These are phyloP conservation scores for Callosobruchus maculatus DNA, from an alignment of 2,888 invertebrate species.

Conservation along the genomic window DNA sequence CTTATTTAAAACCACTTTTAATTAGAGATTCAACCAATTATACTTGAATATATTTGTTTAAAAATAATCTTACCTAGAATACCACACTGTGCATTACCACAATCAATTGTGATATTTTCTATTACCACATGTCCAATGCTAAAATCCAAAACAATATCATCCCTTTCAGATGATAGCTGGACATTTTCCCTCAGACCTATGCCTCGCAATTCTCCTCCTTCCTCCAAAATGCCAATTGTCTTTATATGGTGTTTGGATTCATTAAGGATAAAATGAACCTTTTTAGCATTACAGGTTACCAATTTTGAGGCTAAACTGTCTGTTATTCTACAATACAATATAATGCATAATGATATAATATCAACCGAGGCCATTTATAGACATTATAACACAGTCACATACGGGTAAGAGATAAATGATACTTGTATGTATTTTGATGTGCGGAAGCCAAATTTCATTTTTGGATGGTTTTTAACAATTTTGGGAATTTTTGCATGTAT, in stretches of 20 bases:
- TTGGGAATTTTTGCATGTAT: no score
- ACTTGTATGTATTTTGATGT: no score
- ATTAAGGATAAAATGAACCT: slow-evolving; percentile 51
- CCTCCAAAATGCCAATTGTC: slow-evolving; percentile 53
- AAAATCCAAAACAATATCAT: slow-evolving; percentile 55
- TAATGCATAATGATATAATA: no score
- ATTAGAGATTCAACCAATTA: no score
- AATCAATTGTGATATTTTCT: slow-evolving; percentile 56
- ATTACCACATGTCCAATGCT: slow-evolving; percentile 51
- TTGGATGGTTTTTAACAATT: no score
- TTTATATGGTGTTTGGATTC: slow-evolving; percentile 52
- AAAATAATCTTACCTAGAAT: slow-evolving; percentile 37
- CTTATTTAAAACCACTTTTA: no score
- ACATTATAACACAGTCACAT: no score
- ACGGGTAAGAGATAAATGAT: no score
- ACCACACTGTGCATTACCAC: slow-evolving; percentile 53
- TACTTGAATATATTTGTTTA: no score
- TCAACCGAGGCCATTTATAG: no score
- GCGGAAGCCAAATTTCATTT: no score
- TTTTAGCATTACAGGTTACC: slow-evolving; percentile 46
- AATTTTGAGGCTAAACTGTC: slow-evolving; percentile 44
- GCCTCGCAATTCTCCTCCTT: slow-evolving; percentile 47
- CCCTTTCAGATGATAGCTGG: slow-evolving; percentile 47
- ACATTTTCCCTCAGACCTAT: slow-evolving; percentile 30
- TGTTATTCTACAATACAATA: background rate